A percentile compares a stretch with the other conserved stretches of the same genome.
Conservation (phyloP, 2,888 invertebrate genomes). For the Dynastes tityus region DNA sequence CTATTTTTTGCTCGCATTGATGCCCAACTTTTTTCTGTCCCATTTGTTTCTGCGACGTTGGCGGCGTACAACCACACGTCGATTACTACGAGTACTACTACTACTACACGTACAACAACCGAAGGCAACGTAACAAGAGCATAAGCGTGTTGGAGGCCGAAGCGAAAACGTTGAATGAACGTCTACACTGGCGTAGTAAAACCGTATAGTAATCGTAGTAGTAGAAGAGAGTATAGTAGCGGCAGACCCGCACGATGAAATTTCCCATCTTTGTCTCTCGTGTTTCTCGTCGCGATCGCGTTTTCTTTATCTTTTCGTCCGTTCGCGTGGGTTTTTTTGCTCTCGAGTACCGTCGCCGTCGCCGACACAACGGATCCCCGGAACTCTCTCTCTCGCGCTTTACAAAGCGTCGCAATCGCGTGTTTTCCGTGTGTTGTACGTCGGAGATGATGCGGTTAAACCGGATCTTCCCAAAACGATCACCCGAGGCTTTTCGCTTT, state of each 20-base stretch:
- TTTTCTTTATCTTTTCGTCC: slow-evolving; percentile 34
- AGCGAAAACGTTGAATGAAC: slow-evolving; percentile 42
- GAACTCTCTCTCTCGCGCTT: slow-evolving; percentile 24
- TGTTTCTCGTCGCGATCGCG: not conserved
- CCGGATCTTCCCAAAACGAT: slow-evolving; percentile 53
- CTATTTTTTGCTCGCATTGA: not conserved
- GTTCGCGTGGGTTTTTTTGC: slow-evolving; percentile 30
- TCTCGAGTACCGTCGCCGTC: slow-evolving; percentile 25
- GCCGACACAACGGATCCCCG: slow-evolving; percentile 30
- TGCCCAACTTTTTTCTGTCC: not conserved
- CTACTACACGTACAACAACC: not conserved
- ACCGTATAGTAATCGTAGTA: slow-evolving; percentile 20
- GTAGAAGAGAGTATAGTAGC: slow-evolving; percentile 31
- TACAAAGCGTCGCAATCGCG: slow-evolving; percentile 39
- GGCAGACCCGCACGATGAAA: slow-evolving; percentile 5
- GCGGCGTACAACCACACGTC: slow-evolving; percentile 7
- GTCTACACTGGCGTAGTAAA: slow-evolving; percentile 43
- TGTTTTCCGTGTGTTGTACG: slow-evolving; percentile 40
- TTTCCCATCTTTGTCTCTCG: slow-evolving; percentile 21
- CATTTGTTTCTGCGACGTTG: slow-evolving; percentile 16
- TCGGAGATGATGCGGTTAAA: slow-evolving; percentile 51
- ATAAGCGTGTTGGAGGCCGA: slow-evolving; percentile 27
- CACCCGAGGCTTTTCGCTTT: slow-evolving; percentile 53
- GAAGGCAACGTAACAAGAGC: slow-evolving; percentile 6
- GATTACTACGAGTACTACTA: slow-evolving; percentile 23